phyloP scores from a whole-genome alignment of 2,888 invertebrate genomes.

The Copidosoma aretas region DNA sequence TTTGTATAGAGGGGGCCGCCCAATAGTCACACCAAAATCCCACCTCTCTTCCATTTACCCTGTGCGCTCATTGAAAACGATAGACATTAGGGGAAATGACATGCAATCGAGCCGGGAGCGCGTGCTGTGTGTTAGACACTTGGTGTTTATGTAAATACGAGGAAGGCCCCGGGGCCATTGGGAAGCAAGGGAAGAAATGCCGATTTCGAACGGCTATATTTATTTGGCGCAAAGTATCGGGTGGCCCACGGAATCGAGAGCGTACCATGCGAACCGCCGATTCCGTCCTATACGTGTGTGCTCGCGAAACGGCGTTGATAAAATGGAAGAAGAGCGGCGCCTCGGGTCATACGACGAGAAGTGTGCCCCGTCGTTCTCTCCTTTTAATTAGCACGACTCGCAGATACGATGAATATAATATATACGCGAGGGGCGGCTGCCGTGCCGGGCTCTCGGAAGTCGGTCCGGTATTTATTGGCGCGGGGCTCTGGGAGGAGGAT shows the following conservation, averaged over 20 bases:
- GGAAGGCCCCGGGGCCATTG: not conserved
- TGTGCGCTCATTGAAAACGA: not conserved
- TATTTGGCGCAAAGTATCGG: slow-evolving; percentile 9
- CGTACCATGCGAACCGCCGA: not conserved
- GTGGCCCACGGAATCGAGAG: too few relatives aligned
- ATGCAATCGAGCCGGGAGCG: slow-evolving; percentile 25
- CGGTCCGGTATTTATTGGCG: slow-evolving; percentile 35
- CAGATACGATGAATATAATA: too few relatives aligned
- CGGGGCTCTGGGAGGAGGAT: not conserved
- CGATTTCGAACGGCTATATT: not conserved
- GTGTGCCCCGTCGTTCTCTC: slow-evolving; percentile 39
- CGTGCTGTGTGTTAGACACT: not conserved
- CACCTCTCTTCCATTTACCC: not conserved
- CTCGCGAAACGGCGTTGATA: slow-evolving; percentile 27
- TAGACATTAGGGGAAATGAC: slow-evolving; percentile 35
- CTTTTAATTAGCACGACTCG: slow-evolving; percentile 36
- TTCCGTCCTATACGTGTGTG: not conserved
- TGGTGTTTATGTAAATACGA: slow-evolving; percentile 26
- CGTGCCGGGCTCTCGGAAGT: slow-evolving; percentile 20
- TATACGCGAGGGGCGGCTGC: not conserved
- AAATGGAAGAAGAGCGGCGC: slow-evolving; percentile 38
- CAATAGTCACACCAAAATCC: too few relatives aligned
- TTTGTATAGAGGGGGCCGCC: too few relatives aligned
- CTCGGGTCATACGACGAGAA: slow-evolving; percentile 41
- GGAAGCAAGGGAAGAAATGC: not conserved